Evolutionary conservation across 2,888 invertebrate genomes (phyloP), one percentile per base, ranked within the genome.

Genomic region (Barypeithes pellucidus): DNA sequence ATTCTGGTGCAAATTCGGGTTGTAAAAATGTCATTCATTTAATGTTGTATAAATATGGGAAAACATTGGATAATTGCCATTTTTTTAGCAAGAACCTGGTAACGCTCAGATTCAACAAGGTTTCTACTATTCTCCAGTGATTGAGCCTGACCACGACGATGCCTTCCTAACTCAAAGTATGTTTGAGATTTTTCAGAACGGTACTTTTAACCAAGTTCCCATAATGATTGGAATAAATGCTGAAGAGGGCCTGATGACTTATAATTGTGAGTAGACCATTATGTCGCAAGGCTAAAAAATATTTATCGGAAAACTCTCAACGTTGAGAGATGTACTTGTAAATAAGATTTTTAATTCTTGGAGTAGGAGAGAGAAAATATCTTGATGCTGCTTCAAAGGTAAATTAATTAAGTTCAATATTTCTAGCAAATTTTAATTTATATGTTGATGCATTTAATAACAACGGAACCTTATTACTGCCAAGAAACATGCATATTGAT

Each of bases 101-200:
- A 63, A 79, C 57, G 45, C 52, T 8, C 75, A 78, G 43, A 66
- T 79, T 14, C 72, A 75, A 43, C 73, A 78, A 47, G 79, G 79
- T 9, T 77, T 78, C 50, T 77, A 70, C 52, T 79, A 74, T 43
- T 76, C 77, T n/a, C 79, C 79, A 2, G 76, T 77, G 0, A 52
- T 77, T 0, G 79, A 79, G 41, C 73, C 73, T 3, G 73, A 77
- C 24, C 77, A 78, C 29, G 75, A 77, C 16, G 74, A 52, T 18
- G 79, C 79, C 11, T 79, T 79, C 18, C 43, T 79, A 3, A 78
- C 77, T 2, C 52, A 77, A 62, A 20, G 54, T 1, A 77, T 77
- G 77, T 76, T 68, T 47, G 77, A 78, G 36, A 45, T 54, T 0
- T 62, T 77, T n/a, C 18, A 67, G 47, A 71, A 68, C 18, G 79